Conservation (phyloP, 2,797 vertebrate genomes). For the Cossypha heuglini region DNA sequence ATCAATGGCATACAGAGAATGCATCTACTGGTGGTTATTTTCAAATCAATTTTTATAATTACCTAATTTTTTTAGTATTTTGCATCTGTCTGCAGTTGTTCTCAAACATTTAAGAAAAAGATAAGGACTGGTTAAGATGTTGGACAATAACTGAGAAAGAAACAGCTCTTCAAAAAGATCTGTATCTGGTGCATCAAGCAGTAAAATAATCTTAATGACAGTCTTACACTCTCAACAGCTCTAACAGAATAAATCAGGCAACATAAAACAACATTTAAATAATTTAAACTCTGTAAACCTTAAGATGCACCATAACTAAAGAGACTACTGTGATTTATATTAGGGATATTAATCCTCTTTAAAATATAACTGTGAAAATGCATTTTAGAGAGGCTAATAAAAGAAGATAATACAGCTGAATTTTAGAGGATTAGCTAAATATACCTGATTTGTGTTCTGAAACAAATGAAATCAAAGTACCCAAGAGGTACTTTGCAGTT, state of each 20-base stretch:
- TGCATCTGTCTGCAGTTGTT: not conserved
- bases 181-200: not conserved
- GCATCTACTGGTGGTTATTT: not conserved
- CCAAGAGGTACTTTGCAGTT: constrained; percentile 5
- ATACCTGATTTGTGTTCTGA: constrained; percentile 36
- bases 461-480: constrained; percentile 38
- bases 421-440: constrained; percentile 43
- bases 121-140: not conserved
- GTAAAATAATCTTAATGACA: not conserved
- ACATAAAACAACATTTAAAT: constrained; percentile 1
- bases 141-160: not conserved
- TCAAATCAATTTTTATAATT: not conserved
- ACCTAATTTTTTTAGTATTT: not conserved
- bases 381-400: constrained; percentile 28
- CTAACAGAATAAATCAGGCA: not conserved
- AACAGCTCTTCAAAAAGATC: not conserved
- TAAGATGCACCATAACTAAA: constrained; percentile 20
- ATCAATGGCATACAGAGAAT: not conserved
- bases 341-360: constrained; percentile 18
- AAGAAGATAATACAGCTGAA: constrained; percentile 11
- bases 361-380: constrained; percentile 13
- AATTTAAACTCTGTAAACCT: not conserved
- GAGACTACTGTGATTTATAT: constrained; percentile 9
- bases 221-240: not conserved
- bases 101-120: not conserved